Evolutionary conservation across 2,113 vertebrate genomes (phyloP), one percentile per base, ranked within the genome.

Genomic region (Emydura subglobosa): DNA sequence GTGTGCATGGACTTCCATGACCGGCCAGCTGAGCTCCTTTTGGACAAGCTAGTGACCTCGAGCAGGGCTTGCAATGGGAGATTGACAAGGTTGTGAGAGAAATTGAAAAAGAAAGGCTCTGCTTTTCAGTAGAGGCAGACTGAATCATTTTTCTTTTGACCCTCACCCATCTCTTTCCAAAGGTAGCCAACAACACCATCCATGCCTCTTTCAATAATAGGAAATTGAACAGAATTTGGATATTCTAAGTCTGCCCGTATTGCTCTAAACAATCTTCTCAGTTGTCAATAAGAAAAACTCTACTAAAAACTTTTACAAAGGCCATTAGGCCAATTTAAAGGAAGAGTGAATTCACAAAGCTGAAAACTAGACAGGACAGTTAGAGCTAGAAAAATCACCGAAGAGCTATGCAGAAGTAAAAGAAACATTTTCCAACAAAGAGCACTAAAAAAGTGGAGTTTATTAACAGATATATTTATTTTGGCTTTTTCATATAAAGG

Each of bases 381-480:
- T 78, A 86, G 34, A 97, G 90, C 76, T 4, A 87, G 86, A 82
- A 79, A 88, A 88, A 92, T 68, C 34, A 93, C 82, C 92, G 76
- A 96, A 95, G 47, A 25, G 22, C 78, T 74, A 27, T 6, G 34
- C n/a, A n/a, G 44, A 79, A 51, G 53, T 25, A 17, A 82, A 29
- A 7, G 72, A 95, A 88, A 42, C 2, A 57, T 87, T 87, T 51
- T 94, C 47, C 85, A 17, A 3, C n/a, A 83, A 4, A 79, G 87
- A 93, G 88, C 65, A 96, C 65, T 59, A 93, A 74, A 95, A 94
- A 96, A 85, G 5, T 42, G 61, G 4, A 25, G 53, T 42, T 85
- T 72, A n/a, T 53, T 79, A 80, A 87, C 59, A 90, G 80, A 31
- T 79, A 53, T 6, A 29, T 82, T 78, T 78, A 10, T 87, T 78